Base-by-base conservation (phyloP, 2,797 vertebrate genomes). In the Danionella dracula region DNA sequence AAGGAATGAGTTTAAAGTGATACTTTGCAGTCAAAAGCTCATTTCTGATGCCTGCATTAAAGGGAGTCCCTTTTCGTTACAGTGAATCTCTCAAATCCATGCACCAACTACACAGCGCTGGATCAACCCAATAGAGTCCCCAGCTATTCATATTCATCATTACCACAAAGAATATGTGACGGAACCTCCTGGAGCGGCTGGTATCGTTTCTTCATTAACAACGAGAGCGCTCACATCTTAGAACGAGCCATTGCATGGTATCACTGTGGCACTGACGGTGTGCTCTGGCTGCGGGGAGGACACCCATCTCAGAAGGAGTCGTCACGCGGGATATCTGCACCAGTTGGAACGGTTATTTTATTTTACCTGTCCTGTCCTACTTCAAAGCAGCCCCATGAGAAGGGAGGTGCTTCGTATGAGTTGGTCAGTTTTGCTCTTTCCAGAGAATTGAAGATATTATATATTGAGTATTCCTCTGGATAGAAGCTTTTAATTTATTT, bases 271-370 rank as follows among this genome's bases (percentile, higher is more conserved):
- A 23, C 51, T 23, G 2, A 63, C 8, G 1, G 10, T 7, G 13
- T 59, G 8, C 29, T 70, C 2, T 70, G 68, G 68, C 34, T 64
- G 2, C 41, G 41, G 17, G 35, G 35, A n/a, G 29, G 59, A 19
- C 67, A 69, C 31, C 67, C 67, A 11, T 45, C 0, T 0, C 0
- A 0, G 49, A 54, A 12, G 50, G 50, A 54, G 34, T 34, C 19
- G 50, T 54, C 32, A 54, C 32, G 12, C 19, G 53, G 15, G 13
- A 8, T 13, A 15, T 55, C 4, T 55, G 51, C 0, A 11, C 31
- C 13, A 2, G 21, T 4, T 1, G 1, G 10, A 0, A 0, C 0
- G 8, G 5, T 35, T 2, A 20, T 16, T 53, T 15, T n/a, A 34
- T 15, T 1, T 17, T 1, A n/a, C n/a, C n/a, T n/a, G n/a, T n/a